Evolutionary conservation across 2,797 vertebrate species (phyloP).

Genomic region (Sebastes dallii): DNA sequence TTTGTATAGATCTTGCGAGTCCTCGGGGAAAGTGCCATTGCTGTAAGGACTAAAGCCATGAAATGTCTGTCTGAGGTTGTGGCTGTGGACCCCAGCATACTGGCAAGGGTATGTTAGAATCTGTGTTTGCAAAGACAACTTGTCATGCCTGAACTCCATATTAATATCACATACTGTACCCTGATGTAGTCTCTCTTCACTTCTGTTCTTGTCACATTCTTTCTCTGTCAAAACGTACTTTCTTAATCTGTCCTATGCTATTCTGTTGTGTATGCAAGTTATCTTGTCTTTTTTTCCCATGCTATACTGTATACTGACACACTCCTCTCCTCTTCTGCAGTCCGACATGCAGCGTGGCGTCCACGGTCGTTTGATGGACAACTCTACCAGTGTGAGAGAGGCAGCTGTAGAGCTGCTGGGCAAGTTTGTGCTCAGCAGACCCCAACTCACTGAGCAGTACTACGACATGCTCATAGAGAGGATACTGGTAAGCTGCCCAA

Average conservation of each 20-base stretch:
- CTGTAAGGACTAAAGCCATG: slow-evolving; percentile 99
- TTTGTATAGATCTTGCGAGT: slow-evolving; percentile 90
- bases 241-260: not conserved
- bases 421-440: slow-evolving; percentile 94
- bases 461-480: slow-evolving; percentile 98
- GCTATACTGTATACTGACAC: not conserved
- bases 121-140: not conserved
- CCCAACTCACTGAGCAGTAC: slow-evolving; percentile 98
- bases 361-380: slow-evolving; percentile 96
- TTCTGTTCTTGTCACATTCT: not conserved
- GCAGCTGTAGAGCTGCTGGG: slow-evolving; percentile 96
- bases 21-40: slow-evolving; percentile 98
- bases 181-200: not conserved
- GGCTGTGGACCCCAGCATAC: slow-evolving; percentile 97
- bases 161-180: not conserved
- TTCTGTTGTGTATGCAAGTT: not conserved
- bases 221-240: not conserved
- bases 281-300: not conserved
- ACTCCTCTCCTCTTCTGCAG: slow-evolving; percentile 69
- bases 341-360: slow-evolving; percentile 97
- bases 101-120: slow-evolving; percentile 88
- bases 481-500: slow-evolving; percentile 87
- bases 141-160: not conserved
- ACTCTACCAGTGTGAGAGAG: slow-evolving; percentile 96
- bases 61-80: slow-evolving; percentile 99